Conservation (phyloP, 2,113 vertebrate genomes). For the Taxidea taxus region DNA sequence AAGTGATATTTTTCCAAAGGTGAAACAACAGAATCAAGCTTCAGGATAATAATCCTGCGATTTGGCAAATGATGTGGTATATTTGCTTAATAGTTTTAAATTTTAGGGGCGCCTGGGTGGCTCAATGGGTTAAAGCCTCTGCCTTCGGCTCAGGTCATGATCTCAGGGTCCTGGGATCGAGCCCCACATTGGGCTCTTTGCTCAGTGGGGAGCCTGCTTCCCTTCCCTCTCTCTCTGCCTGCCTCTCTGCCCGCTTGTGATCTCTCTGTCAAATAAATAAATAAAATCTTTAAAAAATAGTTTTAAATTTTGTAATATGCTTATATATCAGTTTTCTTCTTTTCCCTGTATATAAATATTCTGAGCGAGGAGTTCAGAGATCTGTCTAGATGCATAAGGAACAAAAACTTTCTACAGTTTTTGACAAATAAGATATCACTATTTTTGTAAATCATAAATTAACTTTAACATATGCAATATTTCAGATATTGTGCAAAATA, state of each 20-base stretch:
- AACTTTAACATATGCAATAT: background rate
- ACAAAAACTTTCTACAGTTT: background rate
- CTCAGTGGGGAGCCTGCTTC: too few relatives aligned
- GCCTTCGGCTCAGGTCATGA: too few relatives aligned
- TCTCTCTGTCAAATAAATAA: too few relatives aligned
- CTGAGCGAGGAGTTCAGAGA: background rate
- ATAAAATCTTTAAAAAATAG: too few relatives aligned
- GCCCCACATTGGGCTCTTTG: too few relatives aligned
- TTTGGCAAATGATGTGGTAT: background rate
- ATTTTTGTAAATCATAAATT: background rate
- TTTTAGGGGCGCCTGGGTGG: too few relatives aligned
- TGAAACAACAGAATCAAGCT: conserved; percentile 11
- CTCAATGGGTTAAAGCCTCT: too few relatives aligned
- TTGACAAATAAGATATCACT: background rate
- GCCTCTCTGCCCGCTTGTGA: too few relatives aligned
- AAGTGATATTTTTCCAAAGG: background rate
- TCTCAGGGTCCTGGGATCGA: too few relatives aligned
- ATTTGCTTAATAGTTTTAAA: background rate
- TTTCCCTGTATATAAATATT: background rate
- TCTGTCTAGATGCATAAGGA: background rate
- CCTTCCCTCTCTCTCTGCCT: too few relatives aligned
- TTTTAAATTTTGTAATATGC: background rate
- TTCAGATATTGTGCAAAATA: background rate
- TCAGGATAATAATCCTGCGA: background rate
- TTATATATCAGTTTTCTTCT: background rate